phyloP scores from a whole-genome alignment of 1,140 invertebrate species.

The Sesamia nonagrioides region DNA sequence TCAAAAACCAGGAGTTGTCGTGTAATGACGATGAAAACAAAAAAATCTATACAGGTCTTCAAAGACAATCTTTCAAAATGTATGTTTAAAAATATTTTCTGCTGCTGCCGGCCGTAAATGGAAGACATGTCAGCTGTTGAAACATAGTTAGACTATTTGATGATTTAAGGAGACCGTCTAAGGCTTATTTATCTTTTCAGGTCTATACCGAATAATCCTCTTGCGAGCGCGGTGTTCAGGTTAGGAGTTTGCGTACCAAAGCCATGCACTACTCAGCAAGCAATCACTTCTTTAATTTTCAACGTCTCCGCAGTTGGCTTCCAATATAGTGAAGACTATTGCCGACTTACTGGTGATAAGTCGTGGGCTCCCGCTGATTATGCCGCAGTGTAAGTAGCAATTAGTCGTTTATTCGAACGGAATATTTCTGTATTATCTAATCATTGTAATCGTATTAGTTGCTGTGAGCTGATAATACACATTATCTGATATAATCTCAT shows the following conservation, averaged over 20 bases:
- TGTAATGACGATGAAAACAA: too few relatives aligned
- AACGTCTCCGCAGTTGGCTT: slow-evolving; percentile 61
- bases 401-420: neutral
- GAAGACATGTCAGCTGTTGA: neutral
- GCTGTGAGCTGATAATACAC: neutral
- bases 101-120: too few relatives aligned
- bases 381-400: slow-evolving; percentile 62
- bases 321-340: slow-evolving; percentile 62
- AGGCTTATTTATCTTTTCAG: slow-evolving; percentile 35
- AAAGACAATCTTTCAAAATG: too few relatives aligned
- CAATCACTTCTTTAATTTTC: slow-evolving; percentile 54
- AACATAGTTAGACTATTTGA: neutral
- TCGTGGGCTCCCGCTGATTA: slow-evolving; percentile 65
- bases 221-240: slow-evolving; percentile 57
- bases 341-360: slow-evolving; percentile 72
- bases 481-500: neutral
- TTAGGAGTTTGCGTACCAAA: slow-evolving; percentile 68
- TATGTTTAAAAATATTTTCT: too few relatives aligned
- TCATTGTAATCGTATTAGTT: slow-evolving; percentile 27
- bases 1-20: too few relatives aligned
- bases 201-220: slow-evolving; percentile 32
- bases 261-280: slow-evolving; percentile 58
- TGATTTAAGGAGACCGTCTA: neutral
- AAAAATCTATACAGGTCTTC: too few relatives aligned
- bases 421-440: neutral